Percentiles rank a stretch among this genome's conserved stretches.
Evolutionary conservation across 2,113 vertebrate genomes (phyloP).

Genomic region (Megaptera novaeangliae): DNA sequence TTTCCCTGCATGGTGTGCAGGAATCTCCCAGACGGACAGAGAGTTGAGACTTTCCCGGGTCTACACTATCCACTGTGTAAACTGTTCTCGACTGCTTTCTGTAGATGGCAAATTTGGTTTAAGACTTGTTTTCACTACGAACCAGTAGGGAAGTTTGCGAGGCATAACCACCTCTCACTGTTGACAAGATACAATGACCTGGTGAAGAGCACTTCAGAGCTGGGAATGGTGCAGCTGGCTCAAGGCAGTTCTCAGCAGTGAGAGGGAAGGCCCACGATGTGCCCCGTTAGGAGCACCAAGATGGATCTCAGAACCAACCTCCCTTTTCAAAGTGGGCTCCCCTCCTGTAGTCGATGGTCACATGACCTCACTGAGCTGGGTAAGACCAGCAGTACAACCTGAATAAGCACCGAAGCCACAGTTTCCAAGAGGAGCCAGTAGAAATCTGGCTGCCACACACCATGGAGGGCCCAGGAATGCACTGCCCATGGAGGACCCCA

Average conservation of each 20-base stretch:
- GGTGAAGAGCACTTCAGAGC: background rate
- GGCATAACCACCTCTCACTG: background rate
- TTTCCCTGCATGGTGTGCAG: background rate
- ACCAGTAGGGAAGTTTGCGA: background rate
- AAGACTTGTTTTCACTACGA: background rate
- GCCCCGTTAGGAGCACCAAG: background rate
- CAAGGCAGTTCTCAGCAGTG: fast-evolving
- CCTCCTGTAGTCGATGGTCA: background rate
- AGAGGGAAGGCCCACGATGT: background rate
- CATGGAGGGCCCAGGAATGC: background rate
- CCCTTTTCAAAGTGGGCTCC: background rate
- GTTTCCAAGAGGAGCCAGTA: background rate
- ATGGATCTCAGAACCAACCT: fast-evolving
- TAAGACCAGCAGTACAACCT: too few species aligned
- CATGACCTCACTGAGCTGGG: background rate
- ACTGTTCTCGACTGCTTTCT: background rate
- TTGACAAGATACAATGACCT: background rate
- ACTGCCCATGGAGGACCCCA: fast-evolving
- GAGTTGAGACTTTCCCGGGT: background rate
- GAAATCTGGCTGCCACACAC: background rate
- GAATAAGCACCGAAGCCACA: background rate
- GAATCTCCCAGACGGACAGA: background rate
- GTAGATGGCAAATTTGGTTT: background rate
- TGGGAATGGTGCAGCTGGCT: fast-evolving
- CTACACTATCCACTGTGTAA: fast-evolving